These are phyloP conservation scores for Enteromius trimaculatus DNA, from an alignment of 2,797 vertebrate genomes.

Conservation along the genomic window DNA sequence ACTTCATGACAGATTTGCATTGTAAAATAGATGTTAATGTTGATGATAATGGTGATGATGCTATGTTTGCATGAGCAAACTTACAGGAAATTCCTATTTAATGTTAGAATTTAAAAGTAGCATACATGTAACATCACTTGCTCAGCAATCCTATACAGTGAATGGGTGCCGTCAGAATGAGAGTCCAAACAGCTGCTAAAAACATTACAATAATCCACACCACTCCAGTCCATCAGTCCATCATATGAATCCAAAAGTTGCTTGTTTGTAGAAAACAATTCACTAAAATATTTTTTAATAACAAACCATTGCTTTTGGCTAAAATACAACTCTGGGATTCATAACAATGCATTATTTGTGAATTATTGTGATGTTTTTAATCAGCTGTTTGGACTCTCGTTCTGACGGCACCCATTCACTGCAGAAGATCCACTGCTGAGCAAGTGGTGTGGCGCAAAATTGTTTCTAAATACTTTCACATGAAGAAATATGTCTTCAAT, in stretches of 20 bases:
- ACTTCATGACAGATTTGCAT: slow-evolving; percentile 7
- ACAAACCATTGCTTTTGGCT: background rate
- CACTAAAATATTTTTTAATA: background rate
- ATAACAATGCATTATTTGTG: background rate
- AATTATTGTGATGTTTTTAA: background rate
- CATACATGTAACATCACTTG: background rate
- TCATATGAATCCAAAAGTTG: background rate
- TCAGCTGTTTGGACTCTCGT: background rate
- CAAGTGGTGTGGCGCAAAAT: background rate
- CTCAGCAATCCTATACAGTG: background rate
- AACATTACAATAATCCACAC: background rate
- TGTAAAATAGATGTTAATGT: slow-evolving; percentile 3
- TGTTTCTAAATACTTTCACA: background rate
- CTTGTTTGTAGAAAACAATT: background rate
- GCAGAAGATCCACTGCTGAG: background rate
- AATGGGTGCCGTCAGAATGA: background rate
- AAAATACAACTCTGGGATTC: background rate
- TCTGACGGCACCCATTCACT: background rate
- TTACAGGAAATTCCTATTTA: background rate
- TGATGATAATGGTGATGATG: background rate
- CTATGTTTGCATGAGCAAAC: slow-evolving; percentile 2
- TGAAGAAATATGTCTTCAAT: background rate
- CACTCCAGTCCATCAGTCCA: background rate
- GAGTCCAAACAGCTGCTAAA: background rate
- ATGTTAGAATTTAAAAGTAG: background rate